Conservation (phyloP, 2,113 vertebrate genomes). For the Erinaceus europaeus region DNA sequence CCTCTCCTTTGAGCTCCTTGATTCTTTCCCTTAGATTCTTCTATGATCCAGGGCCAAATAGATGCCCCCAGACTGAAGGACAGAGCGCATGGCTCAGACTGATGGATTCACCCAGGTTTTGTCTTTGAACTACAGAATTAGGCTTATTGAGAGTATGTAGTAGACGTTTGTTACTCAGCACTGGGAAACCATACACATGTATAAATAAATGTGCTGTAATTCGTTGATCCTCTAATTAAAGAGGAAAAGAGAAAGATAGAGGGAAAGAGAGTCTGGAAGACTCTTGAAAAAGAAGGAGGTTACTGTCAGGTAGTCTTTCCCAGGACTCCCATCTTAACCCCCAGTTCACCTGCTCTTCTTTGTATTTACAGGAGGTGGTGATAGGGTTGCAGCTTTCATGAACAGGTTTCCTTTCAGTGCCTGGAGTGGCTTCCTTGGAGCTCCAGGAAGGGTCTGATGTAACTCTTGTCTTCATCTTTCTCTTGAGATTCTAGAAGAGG, state of each 20-base stretch:
- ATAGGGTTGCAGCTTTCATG: neutral
- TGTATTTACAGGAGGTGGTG: neutral
- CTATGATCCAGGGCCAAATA: neutral
- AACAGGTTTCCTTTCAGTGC: neutral
- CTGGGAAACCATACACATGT: too few species aligned
- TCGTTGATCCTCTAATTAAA: too few species aligned
- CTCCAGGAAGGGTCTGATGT: neutral
- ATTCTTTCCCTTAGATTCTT: neutral
- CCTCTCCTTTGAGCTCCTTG: neutral
- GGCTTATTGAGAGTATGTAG: too few species aligned
- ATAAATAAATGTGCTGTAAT: too few species aligned
- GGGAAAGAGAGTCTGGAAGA: too few species aligned
- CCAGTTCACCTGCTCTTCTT: too few species aligned
- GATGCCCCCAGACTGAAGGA: neutral
- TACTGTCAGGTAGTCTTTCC: neutral
- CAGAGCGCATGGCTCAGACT: neutral
- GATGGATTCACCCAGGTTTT: neutral
- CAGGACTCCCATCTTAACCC: neutral
- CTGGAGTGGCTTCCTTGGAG: neutral
- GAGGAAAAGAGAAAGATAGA: too few species aligned
- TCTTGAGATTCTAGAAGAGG: constrained; percentile 8
- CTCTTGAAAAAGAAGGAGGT: neutral
- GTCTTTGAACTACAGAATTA: neutral
- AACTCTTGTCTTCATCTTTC: neutral
- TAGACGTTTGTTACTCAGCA: too few species aligned